phyloP scores from a whole-genome alignment of 2,113 vertebrate species.

The Mungos mungo region DNA sequence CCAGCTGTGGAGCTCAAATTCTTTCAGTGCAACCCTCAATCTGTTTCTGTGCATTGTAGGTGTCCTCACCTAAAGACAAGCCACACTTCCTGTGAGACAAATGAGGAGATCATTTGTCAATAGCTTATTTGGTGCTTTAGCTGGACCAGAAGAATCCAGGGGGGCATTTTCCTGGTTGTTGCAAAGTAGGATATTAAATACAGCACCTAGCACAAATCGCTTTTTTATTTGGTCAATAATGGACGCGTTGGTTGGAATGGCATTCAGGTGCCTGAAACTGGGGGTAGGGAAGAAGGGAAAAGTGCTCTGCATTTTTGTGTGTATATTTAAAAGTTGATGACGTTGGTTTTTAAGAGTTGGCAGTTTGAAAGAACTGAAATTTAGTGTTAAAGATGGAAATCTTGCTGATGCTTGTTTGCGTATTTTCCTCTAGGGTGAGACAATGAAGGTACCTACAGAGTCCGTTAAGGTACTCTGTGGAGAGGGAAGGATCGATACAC shows the following conservation, averaged over 20 bases:
- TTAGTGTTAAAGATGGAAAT: constrained; percentile 25
- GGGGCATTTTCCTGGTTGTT: not conserved
- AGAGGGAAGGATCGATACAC: not conserved
- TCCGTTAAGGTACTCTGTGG: not conserved
- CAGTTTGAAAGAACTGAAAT: not conserved
- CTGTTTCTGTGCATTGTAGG: not conserved
- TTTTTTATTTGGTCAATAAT: constrained; percentile 11
- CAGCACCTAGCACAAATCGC: not conserved
- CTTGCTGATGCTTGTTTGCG: not conserved
- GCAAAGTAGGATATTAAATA: constrained; percentile 13
- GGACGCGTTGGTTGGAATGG: not conserved
- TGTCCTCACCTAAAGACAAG: not conserved
- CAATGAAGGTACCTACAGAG: not conserved
- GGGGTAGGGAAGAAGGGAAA: not conserved
- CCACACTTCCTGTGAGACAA: not conserved
- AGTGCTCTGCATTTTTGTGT: not conserved
- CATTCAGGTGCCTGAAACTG: not conserved
- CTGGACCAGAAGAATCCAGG: not conserved
- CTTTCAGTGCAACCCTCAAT: not conserved
- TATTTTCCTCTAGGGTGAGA: constrained; percentile 7
- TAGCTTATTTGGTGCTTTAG: not conserved
- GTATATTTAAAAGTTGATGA: not conserved
- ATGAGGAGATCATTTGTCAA: not conserved
- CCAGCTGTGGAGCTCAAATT: not conserved
- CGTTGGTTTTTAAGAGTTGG: constrained; percentile 19